These are phyloP conservation scores for Deroplatys truncata DNA, from an alignment of 2,888 invertebrate genomes.

Conservation along the genomic window DNA sequence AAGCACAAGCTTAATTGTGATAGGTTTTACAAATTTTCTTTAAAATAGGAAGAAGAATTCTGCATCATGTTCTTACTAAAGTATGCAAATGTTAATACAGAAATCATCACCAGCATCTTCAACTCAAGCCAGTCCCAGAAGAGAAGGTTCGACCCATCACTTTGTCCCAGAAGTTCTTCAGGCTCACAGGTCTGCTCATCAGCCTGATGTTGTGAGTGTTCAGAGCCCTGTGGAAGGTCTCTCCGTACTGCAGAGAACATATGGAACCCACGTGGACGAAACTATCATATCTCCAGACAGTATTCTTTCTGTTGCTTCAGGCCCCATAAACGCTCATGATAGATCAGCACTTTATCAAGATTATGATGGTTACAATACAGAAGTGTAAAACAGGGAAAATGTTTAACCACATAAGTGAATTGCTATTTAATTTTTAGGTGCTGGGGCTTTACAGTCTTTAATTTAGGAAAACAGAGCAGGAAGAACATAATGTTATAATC, in stretches of 20 bases:
- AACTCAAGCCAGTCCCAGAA: conserved; percentile 5
- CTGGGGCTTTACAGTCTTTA: neutral
- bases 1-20: too few relatives aligned
- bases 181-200: neutral
- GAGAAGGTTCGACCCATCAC: conserved; percentile 12
- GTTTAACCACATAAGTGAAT: too few relatives aligned
- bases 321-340: conserved; percentile 14
- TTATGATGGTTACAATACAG: conserved; percentile 31
- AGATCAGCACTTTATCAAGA: conserved; percentile 31
- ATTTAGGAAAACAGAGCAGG: neutral
- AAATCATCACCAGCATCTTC: conserved; percentile 13
- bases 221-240: conserved; percentile 31
- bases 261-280: conserved; percentile 28
- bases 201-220: conserved; percentile 30
- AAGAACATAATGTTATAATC: too few relatives aligned
- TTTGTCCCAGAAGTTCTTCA: conserved; percentile 30
- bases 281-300: conserved; percentile 11
- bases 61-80: neutral
- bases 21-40: too few relatives aligned
- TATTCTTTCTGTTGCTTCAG: conserved; percentile 16
- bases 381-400: conserved; percentile 24
- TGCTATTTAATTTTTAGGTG: neutral
- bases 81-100: neutral
- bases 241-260: conserved; percentile 29
- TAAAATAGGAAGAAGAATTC: too few relatives aligned